Conservation (phyloP, 2,113 vertebrate species). For the Isurus oxyrinchus region DNA sequence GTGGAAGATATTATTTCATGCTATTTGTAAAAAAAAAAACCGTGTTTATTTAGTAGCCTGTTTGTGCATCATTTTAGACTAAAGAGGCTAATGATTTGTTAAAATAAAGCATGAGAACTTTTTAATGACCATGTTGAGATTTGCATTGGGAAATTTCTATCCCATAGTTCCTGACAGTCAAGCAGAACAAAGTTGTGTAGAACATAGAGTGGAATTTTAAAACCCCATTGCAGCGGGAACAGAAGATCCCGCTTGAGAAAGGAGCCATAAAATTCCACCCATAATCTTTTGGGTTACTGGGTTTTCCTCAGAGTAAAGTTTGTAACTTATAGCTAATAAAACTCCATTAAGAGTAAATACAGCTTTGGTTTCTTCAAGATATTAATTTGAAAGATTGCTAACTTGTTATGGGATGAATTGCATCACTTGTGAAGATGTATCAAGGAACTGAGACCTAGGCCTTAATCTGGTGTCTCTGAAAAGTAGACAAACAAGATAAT, state of each 20-base stretch:
- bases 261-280: no score
- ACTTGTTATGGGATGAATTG: background rate
- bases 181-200: background rate
- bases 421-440: background rate
- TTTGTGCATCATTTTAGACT: background rate
- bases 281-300: background rate
- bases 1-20: background rate
- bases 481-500: background rate
- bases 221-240: no score
- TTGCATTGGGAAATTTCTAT: background rate
- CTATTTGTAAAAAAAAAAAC: background rate
- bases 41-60: background rate
- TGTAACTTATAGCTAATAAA: background rate
- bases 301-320: background rate
- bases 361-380: background rate
- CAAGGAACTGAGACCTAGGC: background rate
- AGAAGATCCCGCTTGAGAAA: no score
- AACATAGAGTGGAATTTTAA: background rate
- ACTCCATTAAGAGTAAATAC: background rate
- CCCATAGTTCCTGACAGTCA: background rate
- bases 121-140: background rate
- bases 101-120: background rate
- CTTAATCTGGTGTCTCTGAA: background rate
- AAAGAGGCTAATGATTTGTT: background rate
- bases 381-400: background rate